A percentile compares a stretch with the other conserved stretches of the same genome.
These are phyloP conservation scores for Dichetophora obliterata DNA, from an alignment of 2,888 invertebrate genomes.

Conservation along the genomic window DNA sequence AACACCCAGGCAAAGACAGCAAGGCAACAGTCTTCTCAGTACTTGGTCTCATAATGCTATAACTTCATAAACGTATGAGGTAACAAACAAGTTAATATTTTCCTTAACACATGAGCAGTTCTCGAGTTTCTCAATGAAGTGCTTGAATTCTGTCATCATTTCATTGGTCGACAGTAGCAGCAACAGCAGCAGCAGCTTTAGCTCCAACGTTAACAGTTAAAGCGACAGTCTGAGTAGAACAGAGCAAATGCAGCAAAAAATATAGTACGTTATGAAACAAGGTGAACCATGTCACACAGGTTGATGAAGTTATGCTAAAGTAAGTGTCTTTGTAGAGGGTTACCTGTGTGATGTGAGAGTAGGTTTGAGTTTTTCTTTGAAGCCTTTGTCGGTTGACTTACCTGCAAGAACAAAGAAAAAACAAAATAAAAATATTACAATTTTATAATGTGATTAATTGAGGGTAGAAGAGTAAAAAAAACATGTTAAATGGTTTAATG, in stretches of 20 bases:
- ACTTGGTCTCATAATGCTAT: neutral
- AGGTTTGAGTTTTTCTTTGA: neutral
- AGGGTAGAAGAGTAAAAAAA: constrained; percentile 29
- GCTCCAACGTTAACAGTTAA: neutral
- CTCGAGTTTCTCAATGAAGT: neutral
- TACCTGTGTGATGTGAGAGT: too few relatives aligned
- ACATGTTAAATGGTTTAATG: too few relatives aligned
- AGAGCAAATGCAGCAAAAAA: too few relatives aligned
- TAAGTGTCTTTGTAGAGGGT: neutral
- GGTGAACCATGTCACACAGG: neutral
- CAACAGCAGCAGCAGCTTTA: neutral
- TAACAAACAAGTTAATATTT: constrained; percentile 15
- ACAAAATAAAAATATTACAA: constrained; percentile 10
- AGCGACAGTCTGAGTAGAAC: neutral
- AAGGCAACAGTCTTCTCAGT: too few relatives aligned
- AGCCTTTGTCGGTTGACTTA: constrained; percentile 40
- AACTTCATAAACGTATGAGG: constrained; percentile 25
- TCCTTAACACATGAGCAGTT: neutral
- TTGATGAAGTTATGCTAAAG: neutral
- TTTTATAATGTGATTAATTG: constrained; percentile 48
- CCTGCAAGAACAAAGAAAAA: constrained; percentile 46
- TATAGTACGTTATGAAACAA: neutral
- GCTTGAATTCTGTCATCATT: constrained; percentile 2
- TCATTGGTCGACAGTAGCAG: neutral
- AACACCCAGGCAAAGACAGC: neutral